A percentile compares a stretch with the other conserved stretches of the same genome.
phyloP scores from a whole-genome alignment of 2,888 invertebrate species.

The Zaprionus lineosus region DNA sequence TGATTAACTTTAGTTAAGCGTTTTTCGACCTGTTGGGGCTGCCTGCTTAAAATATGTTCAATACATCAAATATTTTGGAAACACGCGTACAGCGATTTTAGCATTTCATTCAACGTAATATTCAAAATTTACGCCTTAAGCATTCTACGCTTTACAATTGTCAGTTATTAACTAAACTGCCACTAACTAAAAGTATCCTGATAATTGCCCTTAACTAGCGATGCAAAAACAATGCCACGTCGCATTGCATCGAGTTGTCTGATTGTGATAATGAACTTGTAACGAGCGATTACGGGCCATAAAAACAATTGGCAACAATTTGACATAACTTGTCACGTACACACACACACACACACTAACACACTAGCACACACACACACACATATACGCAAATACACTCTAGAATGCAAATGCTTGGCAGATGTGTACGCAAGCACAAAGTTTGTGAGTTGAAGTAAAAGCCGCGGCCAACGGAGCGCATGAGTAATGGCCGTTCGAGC shows the following conservation, averaged over 20 bases:
- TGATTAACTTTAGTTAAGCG: no score
- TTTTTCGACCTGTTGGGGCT: no score
- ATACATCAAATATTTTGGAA: no score
- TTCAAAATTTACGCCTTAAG: no score
- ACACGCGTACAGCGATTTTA: no score
- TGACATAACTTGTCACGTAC: slow-evolving; percentile 18
- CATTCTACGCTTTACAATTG: no score
- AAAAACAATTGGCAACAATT: slow-evolving; percentile 27
- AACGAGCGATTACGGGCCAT: slow-evolving; percentile 27
- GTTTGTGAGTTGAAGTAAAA: slow-evolving; percentile 17
- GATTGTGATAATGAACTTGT: slow-evolving; percentile 61
- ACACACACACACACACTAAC: neutral
- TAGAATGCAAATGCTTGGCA: slow-evolving; percentile 54
- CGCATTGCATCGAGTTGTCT: neutral
- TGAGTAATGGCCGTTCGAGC: slow-evolving; percentile 48
- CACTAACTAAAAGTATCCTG: no score
- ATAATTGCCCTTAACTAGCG: no score
- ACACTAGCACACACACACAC: slow-evolving; percentile 3
- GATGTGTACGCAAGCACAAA: slow-evolving; percentile 38
- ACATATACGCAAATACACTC: neutral
- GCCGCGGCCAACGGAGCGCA: slow-evolving; percentile 59
- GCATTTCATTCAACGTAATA: no score
- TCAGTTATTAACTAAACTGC: no score
- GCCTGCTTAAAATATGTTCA: no score
- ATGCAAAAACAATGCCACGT: neutral